Evolutionary conservation across 1,140 invertebrate genomes (phyloP), one percentile per base, ranked within the genome.

Genomic region (Ostrea denselamellosa): DNA sequence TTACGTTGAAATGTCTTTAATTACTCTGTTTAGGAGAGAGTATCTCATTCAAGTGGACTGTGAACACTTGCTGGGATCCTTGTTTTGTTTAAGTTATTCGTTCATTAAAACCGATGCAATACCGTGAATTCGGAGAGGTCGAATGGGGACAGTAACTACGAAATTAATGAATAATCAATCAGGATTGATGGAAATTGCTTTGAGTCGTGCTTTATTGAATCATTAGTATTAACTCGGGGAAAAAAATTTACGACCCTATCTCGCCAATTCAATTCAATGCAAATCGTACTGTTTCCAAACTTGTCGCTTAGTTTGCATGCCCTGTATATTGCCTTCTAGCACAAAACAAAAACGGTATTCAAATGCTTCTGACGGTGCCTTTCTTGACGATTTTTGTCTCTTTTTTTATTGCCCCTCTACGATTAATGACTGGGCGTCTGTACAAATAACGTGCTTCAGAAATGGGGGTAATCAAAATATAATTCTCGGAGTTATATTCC

Each of bases 111-210:
- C 22, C 28, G 28, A 14, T 77, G 68, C 28, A 77, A 77, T 77
- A 77, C 25, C 25, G 25, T 77, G 68, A 77, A 77, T 77, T 77
- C 12, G 28, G 68, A 77, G 68, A 34, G 68, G 68, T 77, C 28
- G 68, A 77, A 34, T 77, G 4, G 68, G 68, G 68, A 77, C 68
- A 77, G 8, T n/a, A 9, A 68, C n/a, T 17, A 68, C 68, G 12
- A 77, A 77, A 77, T 77, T 77, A 77, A 77, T 77, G 68, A 77
- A 77, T 77, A 77, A 77, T 77, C 68, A 77, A 77, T 77, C 68
- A 28, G 22, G 25, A 77, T 77, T 77, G 68, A 77, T 22, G 28
- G 68, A 77, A 77, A 77, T 77, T 77, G 68, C 68, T 77, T 25
- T 28, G 68, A 28, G 25, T 17, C 68, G 22, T 77, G 68, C 68